A percentile compares a stretch with the other conserved stretches of the same genome.
These are phyloP conservation scores for Mellivora capensis DNA, from an alignment of 2,113 vertebrate genomes.

Conservation along the genomic window DNA sequence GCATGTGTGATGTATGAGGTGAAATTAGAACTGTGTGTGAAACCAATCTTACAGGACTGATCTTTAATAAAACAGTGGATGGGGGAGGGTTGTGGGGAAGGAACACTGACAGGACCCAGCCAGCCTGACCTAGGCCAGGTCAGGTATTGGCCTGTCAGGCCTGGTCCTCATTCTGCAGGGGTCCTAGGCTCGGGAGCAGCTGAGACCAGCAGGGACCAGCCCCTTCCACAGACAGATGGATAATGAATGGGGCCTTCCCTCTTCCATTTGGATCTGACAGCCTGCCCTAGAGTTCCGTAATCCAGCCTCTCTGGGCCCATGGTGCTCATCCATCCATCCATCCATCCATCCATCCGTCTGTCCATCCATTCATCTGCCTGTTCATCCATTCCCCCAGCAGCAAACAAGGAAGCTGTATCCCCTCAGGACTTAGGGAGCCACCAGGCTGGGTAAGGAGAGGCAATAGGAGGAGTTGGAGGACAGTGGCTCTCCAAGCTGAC, in stretches of 20 bases:
- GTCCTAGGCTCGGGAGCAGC: not conserved
- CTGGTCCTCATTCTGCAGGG: not conserved
- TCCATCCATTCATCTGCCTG: no score
- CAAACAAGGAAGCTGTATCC: not conserved
- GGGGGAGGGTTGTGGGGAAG: not conserved
- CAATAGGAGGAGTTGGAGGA: not conserved
- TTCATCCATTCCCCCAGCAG: not conserved
- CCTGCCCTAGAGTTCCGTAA: not conserved
- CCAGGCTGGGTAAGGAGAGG: not conserved
- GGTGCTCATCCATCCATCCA: not conserved
- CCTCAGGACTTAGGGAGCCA: not conserved
- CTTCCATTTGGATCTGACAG: not conserved
- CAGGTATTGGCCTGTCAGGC: not conserved
- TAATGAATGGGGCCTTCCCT: not conserved
- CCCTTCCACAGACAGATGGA: not conserved
- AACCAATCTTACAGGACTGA: conserved; percentile 4
- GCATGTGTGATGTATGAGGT: conserved; percentile 4
- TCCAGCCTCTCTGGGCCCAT: not conserved
- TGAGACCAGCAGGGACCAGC: not conserved
- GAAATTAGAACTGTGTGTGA: not conserved
- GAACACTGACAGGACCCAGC: not conserved
- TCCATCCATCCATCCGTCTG: not conserved
- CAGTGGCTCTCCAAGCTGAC: not conserved
- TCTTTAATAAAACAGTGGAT: conserved; percentile 8
- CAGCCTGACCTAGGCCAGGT: not conserved